A percentile compares a stretch with the other conserved stretches of the same genome.
Conservation (phyloP, 2,113 vertebrate species). For the Microtus pennsylvanicus region DNA sequence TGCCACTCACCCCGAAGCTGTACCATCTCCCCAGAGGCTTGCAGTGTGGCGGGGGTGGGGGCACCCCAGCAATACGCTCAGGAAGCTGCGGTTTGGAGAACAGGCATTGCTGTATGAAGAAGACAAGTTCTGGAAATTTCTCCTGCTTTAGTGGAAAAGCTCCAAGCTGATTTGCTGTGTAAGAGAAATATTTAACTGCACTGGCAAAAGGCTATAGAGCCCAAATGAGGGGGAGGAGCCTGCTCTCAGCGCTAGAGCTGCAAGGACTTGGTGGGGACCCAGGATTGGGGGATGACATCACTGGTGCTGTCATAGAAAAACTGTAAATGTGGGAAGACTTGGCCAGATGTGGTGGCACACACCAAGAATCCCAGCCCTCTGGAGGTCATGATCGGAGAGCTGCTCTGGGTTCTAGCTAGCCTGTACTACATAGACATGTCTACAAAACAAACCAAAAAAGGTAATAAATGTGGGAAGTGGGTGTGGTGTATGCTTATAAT, state of each 20-base stretch:
- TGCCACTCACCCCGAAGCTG: not conserved
- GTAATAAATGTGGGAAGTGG: not conserved
- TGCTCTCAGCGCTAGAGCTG: not conserved
- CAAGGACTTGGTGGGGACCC: not conserved
- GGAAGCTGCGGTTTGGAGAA: not conserved
- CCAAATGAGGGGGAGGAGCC: not conserved
- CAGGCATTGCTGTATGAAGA: not conserved
- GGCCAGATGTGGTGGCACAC: not conserved
- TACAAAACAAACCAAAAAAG: not conserved
- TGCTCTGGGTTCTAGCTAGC: not conserved
- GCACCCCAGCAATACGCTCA: accelerated
- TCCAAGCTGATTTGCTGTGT: not conserved
- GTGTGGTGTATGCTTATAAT: not conserved
- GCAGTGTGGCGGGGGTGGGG: accelerated
- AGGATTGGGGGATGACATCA: not conserved
- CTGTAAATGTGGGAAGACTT: not conserved
- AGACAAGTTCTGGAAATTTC: constrained; percentile 1
- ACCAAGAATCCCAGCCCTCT: not conserved
- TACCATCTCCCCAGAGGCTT: not conserved
- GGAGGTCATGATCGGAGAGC: too few relatives aligned
- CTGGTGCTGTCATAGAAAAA: not conserved
- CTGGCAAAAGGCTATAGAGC: not conserved
- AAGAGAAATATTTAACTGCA: not conserved
- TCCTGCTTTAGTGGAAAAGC: not conserved
- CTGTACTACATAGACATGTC: not conserved